phyloP scores from a whole-genome alignment of 2,888 invertebrate species.

The Peribatodes rhomboidaria region DNA sequence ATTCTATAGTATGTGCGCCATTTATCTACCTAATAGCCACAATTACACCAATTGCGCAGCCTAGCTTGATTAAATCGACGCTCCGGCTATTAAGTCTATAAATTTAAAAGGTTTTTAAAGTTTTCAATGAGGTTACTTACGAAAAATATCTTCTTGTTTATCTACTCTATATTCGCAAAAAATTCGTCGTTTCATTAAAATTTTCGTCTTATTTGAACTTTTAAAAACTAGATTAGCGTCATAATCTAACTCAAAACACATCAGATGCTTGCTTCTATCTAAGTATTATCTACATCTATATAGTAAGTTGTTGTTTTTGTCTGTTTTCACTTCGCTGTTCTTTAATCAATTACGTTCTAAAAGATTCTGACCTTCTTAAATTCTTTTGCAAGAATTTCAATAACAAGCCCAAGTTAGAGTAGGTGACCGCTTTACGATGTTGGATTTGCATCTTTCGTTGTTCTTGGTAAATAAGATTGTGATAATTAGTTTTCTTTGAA shows the following conservation, averaged over 20 bases:
- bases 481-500: too few species aligned
- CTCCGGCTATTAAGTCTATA: background rate
- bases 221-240: background rate
- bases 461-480: background rate
- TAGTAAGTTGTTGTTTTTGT: constrained; percentile 10
- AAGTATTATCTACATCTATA: too few species aligned
- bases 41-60: background rate
- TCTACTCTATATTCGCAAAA: too few species aligned
- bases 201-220: background rate
- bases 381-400: constrained; percentile 30
- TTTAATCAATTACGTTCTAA: constrained; percentile 31
- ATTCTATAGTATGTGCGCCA: too few species aligned
- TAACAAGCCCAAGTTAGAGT: constrained; percentile 13
- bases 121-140: too few species aligned
- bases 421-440: constrained; percentile 13
- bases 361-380: constrained; percentile 23
- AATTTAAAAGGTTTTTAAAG: too few species aligned
- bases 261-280: constrained; percentile 1
- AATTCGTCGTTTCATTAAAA: too few species aligned
- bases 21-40: background rate
- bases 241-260: constrained; percentile 24
- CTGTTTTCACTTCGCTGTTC: constrained; percentile 21
- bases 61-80: background rate
- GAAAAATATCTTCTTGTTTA: too few species aligned
- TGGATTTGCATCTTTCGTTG: constrained; percentile 16